Base-by-base conservation (phyloP, 2,888 invertebrate genomes). In the Philaethria dido region DNA sequence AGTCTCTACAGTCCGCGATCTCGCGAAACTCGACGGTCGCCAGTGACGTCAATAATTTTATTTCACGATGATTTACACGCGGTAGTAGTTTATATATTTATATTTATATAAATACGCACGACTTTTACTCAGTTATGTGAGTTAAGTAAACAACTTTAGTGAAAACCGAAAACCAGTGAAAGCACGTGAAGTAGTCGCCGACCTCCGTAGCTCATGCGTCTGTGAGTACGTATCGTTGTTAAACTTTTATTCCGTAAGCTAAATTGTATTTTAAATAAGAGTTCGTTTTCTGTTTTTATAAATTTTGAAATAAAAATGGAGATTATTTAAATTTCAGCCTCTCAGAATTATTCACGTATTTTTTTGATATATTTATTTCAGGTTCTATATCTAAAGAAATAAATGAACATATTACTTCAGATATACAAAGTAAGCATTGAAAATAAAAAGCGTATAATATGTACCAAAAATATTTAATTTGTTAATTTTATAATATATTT, bases 191-290 rank as follows among this genome's bases (percentile, higher is more conserved):
- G 57, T 22, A 25, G 39, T 22, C 9, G 29, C 22, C 22, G n/a
- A 25, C 57, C 22, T 13, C 5, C 42, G 22, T 42, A 55, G 14
- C 3, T 22, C n/a, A n/a, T 57, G 57, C 42, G 20, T 57, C 57
- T 42, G 42, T 57, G 42, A 57, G 57, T 57, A 57, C 42, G 22
- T 57, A 33, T 52, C 29, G 29, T 4, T 0, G 25, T 42, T 39
- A 25, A n/a, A 36, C 3, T 39, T 39, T 16, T 42, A 57, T 25
- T n/a, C 0, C n/a, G 22, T 52, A 52, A 18, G 29, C 4, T 52
- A 29, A 29, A 16, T 29, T 3, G 20, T 47, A 47, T n/a, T 50
- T 50, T 50, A 9, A 50, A 50, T 2, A 33, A 33, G 33, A 33
- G 3, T 33, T 8, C 3, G 29, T 8, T 33, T 33, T n/a, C n/a